A percentile compares a stretch with the other conserved stretches of the same genome.
phyloP scores from a whole-genome alignment of 1,140 invertebrate species.

The Lethocerus indicus region DNA sequence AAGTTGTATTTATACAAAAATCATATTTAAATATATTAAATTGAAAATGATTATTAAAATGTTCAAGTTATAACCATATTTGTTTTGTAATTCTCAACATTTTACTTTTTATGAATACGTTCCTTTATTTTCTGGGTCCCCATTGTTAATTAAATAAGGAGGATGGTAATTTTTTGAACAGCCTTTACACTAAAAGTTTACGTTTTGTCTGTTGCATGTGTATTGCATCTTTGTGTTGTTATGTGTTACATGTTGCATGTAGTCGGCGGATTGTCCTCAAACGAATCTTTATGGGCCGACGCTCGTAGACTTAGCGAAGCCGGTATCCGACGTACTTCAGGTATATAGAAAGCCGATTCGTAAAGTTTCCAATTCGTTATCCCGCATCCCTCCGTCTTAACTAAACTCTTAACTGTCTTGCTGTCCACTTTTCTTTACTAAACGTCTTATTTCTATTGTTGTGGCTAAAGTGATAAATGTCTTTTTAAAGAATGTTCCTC shows the following conservation, averaged over 20 bases:
- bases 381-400: too few species aligned
- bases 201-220: constrained; percentile 7
- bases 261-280: constrained; percentile 13
- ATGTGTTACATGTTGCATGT: constrained; percentile 8
- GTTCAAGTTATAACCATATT: too few species aligned
- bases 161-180: background rate
- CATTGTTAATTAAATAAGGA: too few species aligned
- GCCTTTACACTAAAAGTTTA: constrained; percentile 1
- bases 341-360: too few species aligned
- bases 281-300: constrained; percentile 19
- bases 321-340: constrained; percentile 19
- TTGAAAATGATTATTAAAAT: too few species aligned
- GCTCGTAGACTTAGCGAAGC: constrained; percentile 19
- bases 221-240: background rate
- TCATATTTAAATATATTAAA: too few species aligned
- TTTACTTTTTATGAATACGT: too few species aligned
- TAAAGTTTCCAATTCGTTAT: too few species aligned
- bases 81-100: too few species aligned
- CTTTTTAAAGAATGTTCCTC: background rate
- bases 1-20: too few species aligned
- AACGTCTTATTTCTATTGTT: constrained; percentile 10
- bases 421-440: background rate
- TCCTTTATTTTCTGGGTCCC: too few species aligned
- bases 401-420: background rate
- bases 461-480: constrained; percentile 39